Conservation (phyloP, 2,797 vertebrate species). For the Botia almorhae region DNA sequence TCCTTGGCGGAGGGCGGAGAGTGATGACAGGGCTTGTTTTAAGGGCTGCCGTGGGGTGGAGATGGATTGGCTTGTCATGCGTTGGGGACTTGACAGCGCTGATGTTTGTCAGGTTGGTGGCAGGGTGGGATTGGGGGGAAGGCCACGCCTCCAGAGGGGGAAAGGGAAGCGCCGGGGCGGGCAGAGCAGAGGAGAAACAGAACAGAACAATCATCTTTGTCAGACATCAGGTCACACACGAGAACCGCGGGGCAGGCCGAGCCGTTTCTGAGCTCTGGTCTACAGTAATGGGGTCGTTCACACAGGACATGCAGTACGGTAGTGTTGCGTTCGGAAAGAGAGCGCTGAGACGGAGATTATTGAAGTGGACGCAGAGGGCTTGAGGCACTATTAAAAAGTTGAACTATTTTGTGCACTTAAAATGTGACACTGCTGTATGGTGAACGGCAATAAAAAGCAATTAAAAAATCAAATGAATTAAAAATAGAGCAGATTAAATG, state of each 20-base stretch:
- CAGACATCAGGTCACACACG: slow-evolving; percentile 60
- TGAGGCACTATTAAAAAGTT: not conserved
- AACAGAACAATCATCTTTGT: slow-evolving; percentile 61
- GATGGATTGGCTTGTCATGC: slow-evolving; percentile 76
- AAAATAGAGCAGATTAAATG: too few species aligned
- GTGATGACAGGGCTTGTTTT: slow-evolving; percentile 64
- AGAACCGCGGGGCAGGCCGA: not conserved
- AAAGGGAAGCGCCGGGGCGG: slow-evolving; percentile 16
- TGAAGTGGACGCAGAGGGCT: not conserved
- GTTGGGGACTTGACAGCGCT: slow-evolving; percentile 67
- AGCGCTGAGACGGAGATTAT: not conserved
- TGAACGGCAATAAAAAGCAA: too few species aligned
- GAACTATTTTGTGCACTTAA: too few species aligned
- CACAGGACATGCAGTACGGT: not conserved
- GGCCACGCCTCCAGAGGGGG: slow-evolving; percentile 62
- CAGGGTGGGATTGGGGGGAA: slow-evolving; percentile 66
- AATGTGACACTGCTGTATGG: too few species aligned
- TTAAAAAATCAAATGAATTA: too few species aligned
- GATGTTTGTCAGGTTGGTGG: slow-evolving; percentile 73
- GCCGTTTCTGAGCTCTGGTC: slow-evolving; percentile 18
- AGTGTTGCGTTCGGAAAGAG: not conserved
- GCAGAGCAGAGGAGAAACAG: slow-evolving; percentile 55
- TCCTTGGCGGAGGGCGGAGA: slow-evolving; percentile 72
- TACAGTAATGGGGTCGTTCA: not conserved
- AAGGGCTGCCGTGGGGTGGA: slow-evolving; percentile 68